Conservation (phyloP, 2,797 vertebrate species). For the Enteromius unitaeniatus region DNA sequence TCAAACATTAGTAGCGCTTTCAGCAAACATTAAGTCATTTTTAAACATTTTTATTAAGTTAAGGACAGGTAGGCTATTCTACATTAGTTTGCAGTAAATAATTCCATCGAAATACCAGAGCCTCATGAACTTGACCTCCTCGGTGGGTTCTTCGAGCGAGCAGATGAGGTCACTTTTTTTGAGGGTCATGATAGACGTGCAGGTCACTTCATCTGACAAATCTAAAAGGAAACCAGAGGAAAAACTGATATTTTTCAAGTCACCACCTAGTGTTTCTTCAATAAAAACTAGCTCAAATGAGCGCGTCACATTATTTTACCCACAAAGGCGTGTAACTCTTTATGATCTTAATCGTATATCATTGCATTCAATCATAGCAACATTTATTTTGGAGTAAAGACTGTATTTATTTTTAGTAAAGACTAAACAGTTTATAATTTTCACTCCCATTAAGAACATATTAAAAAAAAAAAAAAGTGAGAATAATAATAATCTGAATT, state of each 20-base stretch:
- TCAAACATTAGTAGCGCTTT: not conserved
- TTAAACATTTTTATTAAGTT: not conserved
- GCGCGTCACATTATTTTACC: not conserved
- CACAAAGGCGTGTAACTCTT: not conserved
- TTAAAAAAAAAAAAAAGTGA: not conserved
- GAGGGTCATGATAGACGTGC: constrained; percentile 65
- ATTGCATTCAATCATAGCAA: not conserved
- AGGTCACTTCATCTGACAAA: constrained; percentile 61
- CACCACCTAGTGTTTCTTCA: not conserved
- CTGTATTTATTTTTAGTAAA: not conserved
- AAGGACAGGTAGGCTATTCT: not conserved
- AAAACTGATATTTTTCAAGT: not conserved
- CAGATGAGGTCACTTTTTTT: constrained; percentile 61
- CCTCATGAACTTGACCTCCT: constrained; percentile 51
- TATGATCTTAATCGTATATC: not conserved
- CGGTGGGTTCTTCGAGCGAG: constrained; percentile 50
- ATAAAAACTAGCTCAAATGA: too few relatives aligned
- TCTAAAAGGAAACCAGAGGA: constrained; percentile 5
- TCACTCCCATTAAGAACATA: not conserved
- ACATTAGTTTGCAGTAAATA: not conserved
- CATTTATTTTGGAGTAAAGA: not conserved
- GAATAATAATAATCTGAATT: not conserved
- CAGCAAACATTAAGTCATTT: not conserved
- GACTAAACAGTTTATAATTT: not conserved
- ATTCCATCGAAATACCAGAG: constrained; percentile 14